Evolutionary conservation across 2,888 invertebrate genomes (phyloP).

Genomic region (Stenodema calcarata): DNA sequence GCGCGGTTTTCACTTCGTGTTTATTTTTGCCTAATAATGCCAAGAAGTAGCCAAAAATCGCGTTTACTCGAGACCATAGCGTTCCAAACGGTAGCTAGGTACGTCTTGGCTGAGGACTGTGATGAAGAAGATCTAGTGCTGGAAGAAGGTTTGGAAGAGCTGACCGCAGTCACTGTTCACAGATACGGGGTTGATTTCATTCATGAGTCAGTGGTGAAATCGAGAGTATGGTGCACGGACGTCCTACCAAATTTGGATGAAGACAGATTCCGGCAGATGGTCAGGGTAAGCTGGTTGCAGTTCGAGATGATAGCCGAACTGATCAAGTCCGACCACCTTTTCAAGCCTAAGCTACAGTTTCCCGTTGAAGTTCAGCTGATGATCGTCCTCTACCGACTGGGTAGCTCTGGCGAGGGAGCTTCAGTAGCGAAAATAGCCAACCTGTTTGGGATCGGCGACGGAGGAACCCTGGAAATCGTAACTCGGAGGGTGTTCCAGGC

Average conservation of each 20-base stretch:
- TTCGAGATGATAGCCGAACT: not conserved
- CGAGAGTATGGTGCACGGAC: not conserved
- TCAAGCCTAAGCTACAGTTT: not conserved
- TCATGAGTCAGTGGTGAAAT: slow-evolving; percentile 13
- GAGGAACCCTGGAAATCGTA: not conserved
- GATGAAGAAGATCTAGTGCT: no score
- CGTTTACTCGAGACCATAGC: no score
- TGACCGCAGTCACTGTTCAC: no score
- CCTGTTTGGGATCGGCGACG: slow-evolving; percentile 23
- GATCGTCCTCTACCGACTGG: not conserved
- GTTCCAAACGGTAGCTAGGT: no score
- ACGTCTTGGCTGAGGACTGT: no score
- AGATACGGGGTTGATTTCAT: no score
- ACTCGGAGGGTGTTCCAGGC: not conserved
- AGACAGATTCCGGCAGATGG: slow-evolving; percentile 23
- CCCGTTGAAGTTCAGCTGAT: slow-evolving; percentile 11
- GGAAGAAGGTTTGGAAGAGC: no score
- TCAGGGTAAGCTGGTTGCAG: not conserved
- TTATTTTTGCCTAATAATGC: no score
- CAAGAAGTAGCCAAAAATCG: no score
- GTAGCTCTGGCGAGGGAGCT: slow-evolving; percentile 9
- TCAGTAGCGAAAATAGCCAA: not conserved
- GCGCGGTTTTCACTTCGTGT: no score
- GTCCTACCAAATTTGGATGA: slow-evolving; percentile 14
- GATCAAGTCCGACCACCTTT: not conserved